Base-by-base conservation (phyloP, 2,113 vertebrate genomes). In the Sceloporus tristichus region DNA sequence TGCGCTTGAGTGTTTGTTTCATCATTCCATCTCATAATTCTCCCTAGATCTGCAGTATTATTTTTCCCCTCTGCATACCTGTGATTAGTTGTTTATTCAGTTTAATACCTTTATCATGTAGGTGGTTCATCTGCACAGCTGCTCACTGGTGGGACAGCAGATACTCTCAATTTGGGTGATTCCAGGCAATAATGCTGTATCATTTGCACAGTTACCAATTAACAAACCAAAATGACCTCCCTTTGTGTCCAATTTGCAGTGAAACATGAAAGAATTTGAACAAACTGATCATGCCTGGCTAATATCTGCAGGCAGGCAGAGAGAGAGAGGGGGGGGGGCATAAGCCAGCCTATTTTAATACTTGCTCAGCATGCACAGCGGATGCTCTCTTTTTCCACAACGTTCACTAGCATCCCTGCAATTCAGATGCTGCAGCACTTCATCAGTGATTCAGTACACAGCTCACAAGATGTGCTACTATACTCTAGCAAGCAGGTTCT, bases 381-480 rank as follows among this genome's bases (percentile, higher is more conserved):
- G 90, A 93, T 3, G 27, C 19, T 40, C 71, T 80, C 79, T 88
- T 79, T 84, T 88, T 90, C 91, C 91, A 91, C 92, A 94, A 62
- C 82, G 93, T 93, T 94, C 94, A 87, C 88, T 91, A 92, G 91
- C 91, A 92, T 92, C 92, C 92, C 89, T 94, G 90, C 93, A 93
- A 90, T 95, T 94, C 95, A 96, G 95, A 94, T 94, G 95, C 95
- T 94, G 95, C 84, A 23, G 95, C 92, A 95, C 95, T 96, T 97
- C 97, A 97, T 97, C 95, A 96, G 91, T 88, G 90, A 97, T 97
- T 97, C 96, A 94, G 93, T 95, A 93, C 94, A 94, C 91, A 96
- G 92, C 95, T 94, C 95, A 90, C 88, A 96, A 93, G 93, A 96
- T 92, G 79, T 54, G 92, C 93, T 95, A 97, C 92, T 95, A 94